These are phyloP conservation scores for Drosophila rellima DNA, from an alignment of 2,888 invertebrate genomes.

Conservation along the genomic window DNA sequence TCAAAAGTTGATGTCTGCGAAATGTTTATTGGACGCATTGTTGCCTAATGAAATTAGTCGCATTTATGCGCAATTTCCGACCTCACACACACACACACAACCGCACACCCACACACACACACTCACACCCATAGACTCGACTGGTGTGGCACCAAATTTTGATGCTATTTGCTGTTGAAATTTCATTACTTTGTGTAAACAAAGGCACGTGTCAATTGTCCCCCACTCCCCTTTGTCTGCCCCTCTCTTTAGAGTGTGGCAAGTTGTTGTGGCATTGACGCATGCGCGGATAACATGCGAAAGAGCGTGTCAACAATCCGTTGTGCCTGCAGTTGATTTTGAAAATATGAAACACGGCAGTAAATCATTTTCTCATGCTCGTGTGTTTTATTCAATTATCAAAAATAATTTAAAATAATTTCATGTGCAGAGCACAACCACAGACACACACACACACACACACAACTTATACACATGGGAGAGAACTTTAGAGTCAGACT, in stretches of 20 bases:
- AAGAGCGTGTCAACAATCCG: conserved; percentile 55
- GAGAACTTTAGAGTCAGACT: conserved; percentile 11
- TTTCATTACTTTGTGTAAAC: conserved; percentile 80
- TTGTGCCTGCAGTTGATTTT: conserved; percentile 42
- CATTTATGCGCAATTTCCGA: conserved; percentile 66
- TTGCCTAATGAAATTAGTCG: conserved; percentile 71
- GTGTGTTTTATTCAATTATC: conserved; percentile 73
- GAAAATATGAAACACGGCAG: conserved; percentile 49
- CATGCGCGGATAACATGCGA: conserved; percentile 72
- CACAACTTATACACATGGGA: not conserved
- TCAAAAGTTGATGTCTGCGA: conserved; percentile 56
- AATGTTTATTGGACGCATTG: conserved; percentile 69
- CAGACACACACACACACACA: conserved; percentile 17
- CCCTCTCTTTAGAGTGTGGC: not conserved
- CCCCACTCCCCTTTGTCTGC: not conserved
- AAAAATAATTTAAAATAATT: conserved; percentile 80
- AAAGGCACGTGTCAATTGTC: conserved; percentile 69
- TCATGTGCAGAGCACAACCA: conserved; percentile 38
- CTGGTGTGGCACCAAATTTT: conserved; percentile 33
- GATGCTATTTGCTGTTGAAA: conserved; percentile 67
- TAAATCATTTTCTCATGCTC: conserved; percentile 62
- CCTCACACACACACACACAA: not conserved
- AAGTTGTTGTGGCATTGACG: conserved; percentile 25
- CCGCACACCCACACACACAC: conserved; percentile 19
- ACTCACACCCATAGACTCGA: not conserved